Conservation (phyloP, 2,113 vertebrate species). For the Rhea americana region DNA sequence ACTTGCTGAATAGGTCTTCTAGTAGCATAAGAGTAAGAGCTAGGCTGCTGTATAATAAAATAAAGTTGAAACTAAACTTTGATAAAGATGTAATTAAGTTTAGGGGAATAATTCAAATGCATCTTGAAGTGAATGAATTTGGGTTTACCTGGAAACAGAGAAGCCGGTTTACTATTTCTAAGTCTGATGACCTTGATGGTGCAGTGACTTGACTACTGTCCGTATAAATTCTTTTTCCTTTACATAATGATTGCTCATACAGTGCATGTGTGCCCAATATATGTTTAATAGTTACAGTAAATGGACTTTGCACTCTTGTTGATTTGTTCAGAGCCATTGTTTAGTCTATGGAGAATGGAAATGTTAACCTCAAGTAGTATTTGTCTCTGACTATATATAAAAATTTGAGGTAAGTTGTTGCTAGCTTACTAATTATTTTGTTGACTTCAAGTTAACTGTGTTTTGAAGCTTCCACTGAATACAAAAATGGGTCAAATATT, state of each 20-base stretch:
- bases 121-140: neutral
- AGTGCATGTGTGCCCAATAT: neutral
- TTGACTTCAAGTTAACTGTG: neutral
- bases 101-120: neutral
- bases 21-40: neutral
- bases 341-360: neutral
- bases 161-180: neutral
- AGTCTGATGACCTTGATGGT: neutral
- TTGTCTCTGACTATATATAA: neutral
- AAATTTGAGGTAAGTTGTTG: neutral
- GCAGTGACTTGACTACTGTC: neutral
- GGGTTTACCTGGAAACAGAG: neutral
- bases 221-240: neutral
- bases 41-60: neutral
- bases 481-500: neutral
- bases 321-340: neutral
- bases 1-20: neutral
- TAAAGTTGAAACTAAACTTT: neutral
- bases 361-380: neutral
- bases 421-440: neutral
- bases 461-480: neutral
- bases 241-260: neutral
- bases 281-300: neutral
- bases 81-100: neutral
- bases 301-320: neutral